A percentile compares a stretch with the other conserved stretches of the same genome.
Evolutionary conservation across 2,113 vertebrate genomes (phyloP).

Genomic region (Brachyistius frenatus): DNA sequence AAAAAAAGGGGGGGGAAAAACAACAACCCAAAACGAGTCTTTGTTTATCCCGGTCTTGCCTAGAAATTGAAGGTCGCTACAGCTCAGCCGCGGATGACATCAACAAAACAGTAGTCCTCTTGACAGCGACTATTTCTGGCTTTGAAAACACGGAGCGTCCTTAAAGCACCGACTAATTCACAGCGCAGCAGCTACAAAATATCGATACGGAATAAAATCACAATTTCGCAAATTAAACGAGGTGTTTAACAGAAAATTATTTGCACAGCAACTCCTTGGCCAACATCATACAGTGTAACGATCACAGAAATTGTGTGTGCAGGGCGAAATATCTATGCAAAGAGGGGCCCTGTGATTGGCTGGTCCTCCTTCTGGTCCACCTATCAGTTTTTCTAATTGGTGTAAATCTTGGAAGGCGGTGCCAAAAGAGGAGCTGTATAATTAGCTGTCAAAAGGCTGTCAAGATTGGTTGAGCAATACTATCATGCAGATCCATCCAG

Average conservation of each 20-base stretch:
- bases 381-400: constrained; percentile 67
- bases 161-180: background rate
- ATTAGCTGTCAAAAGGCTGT: constrained; percentile 55
- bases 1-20: background rate
- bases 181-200: background rate
- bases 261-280: constrained; percentile 21
- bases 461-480: constrained; percentile 75
- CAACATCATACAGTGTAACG: constrained; percentile 51
- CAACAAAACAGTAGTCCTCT: constrained; percentile 75
- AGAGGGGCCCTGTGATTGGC: constrained; percentile 68
- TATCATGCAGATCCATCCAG: constrained; percentile 1
- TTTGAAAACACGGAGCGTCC: constrained; percentile 40
- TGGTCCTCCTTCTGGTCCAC: background rate
- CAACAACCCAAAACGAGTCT: constrained; percentile 32
- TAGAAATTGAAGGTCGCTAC: constrained; percentile 73
- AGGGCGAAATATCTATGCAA: constrained; percentile 39
- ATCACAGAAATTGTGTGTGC: constrained; percentile 48
- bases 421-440: background rate
- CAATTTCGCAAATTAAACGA: background rate
- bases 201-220: background rate
- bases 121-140: constrained; percentile 71
- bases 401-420: background rate
- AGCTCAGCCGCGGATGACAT: constrained; percentile 75
- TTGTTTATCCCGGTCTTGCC: constrained; percentile 59
- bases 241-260: constrained; percentile 14